phyloP scores from a whole-genome alignment of 1,140 invertebrate species.

The Melanaphis sacchari region DNA sequence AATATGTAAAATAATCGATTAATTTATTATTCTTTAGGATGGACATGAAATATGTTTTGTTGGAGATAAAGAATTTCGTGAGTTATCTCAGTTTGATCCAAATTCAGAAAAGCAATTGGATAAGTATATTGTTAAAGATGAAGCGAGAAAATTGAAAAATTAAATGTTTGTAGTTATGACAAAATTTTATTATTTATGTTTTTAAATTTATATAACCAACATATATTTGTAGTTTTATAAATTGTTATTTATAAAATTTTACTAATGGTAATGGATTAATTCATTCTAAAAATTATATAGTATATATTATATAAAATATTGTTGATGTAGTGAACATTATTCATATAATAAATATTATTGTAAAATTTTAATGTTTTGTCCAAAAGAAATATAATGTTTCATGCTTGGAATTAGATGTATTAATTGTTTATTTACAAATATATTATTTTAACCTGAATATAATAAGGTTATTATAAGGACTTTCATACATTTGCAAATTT shows the following conservation, averaged over 20 bases:
- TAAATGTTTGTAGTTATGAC: neutral
- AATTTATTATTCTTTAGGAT: conserved; percentile 69
- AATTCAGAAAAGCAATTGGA: conserved; percentile 81
- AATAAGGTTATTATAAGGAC: too few relatives aligned
- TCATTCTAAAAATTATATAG: neutral
- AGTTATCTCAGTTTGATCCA: conserved; percentile 87
- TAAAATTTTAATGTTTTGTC: neutral
- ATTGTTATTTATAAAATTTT: neutral
- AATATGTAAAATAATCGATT: neutral
- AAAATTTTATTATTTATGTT: neutral
- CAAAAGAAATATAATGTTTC: neutral
- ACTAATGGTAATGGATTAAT: neutral
- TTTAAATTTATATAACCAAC: neutral
- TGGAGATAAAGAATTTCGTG: conserved; percentile 90
- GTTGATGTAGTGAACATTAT: neutral
- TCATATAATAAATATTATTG: neutral
- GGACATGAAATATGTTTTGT: conserved; percentile 99
- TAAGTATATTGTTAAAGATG: conserved; percentile 79
- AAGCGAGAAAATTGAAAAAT: conserved; percentile 59
- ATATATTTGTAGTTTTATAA: neutral
- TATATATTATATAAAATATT: neutral
- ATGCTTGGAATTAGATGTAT: neutral
- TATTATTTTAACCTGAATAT: neutral
- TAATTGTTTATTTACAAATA: neutral
- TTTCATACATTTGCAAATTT: too few relatives aligned